phyloP scores from a whole-genome alignment of 2,797 vertebrate species.

The Cirrhinus mrigala region DNA sequence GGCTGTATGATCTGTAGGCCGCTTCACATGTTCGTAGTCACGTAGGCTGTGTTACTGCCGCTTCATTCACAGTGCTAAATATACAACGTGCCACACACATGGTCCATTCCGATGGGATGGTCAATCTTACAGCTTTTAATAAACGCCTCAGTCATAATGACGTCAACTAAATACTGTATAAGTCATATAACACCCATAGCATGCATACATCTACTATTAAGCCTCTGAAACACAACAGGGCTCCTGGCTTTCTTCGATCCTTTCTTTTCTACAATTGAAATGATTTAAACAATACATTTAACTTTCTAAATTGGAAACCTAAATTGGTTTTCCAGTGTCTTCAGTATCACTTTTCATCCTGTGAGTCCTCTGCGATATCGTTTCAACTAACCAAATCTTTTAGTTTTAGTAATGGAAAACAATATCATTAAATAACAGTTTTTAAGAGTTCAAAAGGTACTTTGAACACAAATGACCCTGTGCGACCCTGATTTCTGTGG shows the following conservation, averaged over 20 bases:
- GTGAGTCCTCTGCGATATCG: background rate
- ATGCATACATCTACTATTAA: background rate
- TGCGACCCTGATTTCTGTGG: background rate
- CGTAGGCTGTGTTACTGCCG: slow-evolving; percentile 49
- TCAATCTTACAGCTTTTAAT: background rate
- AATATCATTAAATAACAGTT: background rate
- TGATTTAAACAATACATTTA: background rate
- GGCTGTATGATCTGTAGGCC: background rate
- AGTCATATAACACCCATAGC: background rate
- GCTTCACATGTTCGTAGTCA: slow-evolving; percentile 41
- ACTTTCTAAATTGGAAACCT: background rate
- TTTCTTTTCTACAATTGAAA: background rate
- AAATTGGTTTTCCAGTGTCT: background rate
- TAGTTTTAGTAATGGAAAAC: background rate
- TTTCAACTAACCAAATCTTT: background rate
- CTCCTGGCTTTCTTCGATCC: background rate
- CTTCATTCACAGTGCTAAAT: slow-evolving; percentile 37
- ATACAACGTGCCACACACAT: slow-evolving; percentile 7
- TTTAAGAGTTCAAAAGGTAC: background rate
- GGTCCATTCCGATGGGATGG: background rate
- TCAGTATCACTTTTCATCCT: background rate
- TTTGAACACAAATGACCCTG: background rate
- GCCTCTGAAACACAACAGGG: background rate
- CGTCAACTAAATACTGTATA: background rate
- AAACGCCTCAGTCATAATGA: background rate